Evolutionary conservation across 2,113 vertebrate genomes (phyloP).

Genomic region (Dendrocopos noguchii): DNA sequence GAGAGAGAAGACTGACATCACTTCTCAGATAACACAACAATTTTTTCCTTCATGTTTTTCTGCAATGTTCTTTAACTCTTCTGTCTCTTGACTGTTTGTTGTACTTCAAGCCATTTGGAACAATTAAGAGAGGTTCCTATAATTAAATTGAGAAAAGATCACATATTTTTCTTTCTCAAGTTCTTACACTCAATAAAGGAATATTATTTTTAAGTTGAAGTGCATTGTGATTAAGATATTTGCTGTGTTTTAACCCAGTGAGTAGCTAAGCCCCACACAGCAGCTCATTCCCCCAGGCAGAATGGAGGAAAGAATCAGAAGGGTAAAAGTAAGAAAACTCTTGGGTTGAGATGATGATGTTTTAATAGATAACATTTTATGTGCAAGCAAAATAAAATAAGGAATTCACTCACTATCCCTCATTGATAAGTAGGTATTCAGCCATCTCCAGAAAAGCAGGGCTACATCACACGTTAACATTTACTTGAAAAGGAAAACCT

Average conservation of each 20-base stretch:
- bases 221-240: not conserved
- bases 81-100: not conserved
- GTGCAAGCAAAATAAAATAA: not conserved
- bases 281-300: rapidly evolving
- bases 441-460: not conserved
- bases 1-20: not conserved
- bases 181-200: not conserved
- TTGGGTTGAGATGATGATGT: not conserved
- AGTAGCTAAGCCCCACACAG: not conserved
- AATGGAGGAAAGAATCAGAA: not conserved
- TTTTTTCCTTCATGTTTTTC: not conserved
- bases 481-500: not conserved
- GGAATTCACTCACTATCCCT: not conserved
- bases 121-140: not conserved
- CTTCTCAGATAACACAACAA: not conserved
- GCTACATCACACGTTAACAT: rapidly evolving
- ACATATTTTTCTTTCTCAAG: not conserved
- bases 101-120: not conserved
- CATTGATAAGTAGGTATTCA: not conserved
- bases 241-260: not conserved
- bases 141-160: not conserved
- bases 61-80: not conserved
- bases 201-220: not conserved
- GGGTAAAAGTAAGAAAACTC: not conserved
- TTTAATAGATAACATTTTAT: not conserved